phyloP scores from a whole-genome alignment of 2,113 vertebrate genomes.

The Rallus limicola region DNA sequence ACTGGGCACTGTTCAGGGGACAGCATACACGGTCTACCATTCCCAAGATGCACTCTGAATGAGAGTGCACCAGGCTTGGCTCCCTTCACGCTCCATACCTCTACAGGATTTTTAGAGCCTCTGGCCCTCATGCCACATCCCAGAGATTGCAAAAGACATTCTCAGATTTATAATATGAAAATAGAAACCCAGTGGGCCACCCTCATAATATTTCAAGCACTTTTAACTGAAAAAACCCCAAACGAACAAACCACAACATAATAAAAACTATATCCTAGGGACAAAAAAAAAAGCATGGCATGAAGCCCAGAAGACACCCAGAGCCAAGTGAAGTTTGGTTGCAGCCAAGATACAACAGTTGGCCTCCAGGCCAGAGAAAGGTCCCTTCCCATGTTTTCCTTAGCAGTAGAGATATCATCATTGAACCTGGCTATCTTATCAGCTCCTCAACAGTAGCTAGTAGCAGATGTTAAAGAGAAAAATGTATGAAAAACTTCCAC shows the following conservation, averaged over 20 bases:
- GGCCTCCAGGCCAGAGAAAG: not conserved
- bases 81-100: not conserved
- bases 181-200: not conserved
- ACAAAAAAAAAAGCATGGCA: not conserved
- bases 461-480: not conserved
- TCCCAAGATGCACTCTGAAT: not conserved
- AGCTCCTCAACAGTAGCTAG: not conserved
- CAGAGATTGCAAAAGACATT: not conserved
- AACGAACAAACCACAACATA: not conserved
- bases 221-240: not conserved
- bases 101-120: not conserved
- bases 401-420: not conserved
- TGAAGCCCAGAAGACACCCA: not conserved
- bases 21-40: fast-evolving
- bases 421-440: not conserved
- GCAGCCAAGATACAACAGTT: not conserved
- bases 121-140: not conserved
- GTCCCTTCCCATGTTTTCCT: not conserved
- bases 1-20: not conserved
- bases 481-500: not conserved
- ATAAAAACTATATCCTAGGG: not conserved
- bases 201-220: not conserved
- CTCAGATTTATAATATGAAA: not conserved
- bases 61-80: not conserved
- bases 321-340: not conserved